Evolutionary conservation across 1,140 invertebrate genomes (phyloP), one percentile per base, ranked within the genome.

Genomic region (Ceratosolen solmsi): DNA sequence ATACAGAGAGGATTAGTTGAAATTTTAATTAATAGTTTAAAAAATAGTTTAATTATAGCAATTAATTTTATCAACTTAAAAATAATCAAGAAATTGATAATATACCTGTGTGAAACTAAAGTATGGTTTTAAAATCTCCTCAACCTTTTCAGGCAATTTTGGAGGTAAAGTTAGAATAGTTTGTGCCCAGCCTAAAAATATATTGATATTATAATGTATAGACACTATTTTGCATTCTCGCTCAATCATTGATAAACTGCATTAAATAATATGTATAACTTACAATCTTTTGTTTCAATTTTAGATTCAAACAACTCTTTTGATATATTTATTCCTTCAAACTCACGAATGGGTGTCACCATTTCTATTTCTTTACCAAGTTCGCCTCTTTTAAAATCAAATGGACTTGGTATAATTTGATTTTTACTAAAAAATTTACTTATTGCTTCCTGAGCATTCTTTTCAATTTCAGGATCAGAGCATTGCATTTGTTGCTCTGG

Each of bases 81-180:
- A 22, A 58, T 49, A 72, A 17, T 17, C n/a, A n/a, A n/a, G n/a
- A n/a, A n/a, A n/a, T n/a, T n/a, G n/a, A n/a, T n/a, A n/a, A 30
- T 77, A 74, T 81, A 94, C 93, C 92, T 94, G 91, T 77, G 90
- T 93, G 84, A 92, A 94, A 56, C 92, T 93, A 85, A 92, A 93
- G 86, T 93, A 95, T 76, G 93, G 93, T 87, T 93, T 92, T 38
- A 95, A 88, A 49, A 91, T 87, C 83, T 93, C 91, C 89, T 94
- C 94, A 20, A 95, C 85, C 86, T 94, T 90, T 79, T 89, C 85
- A 5, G 94, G 94, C 25, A 95, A 88, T 79, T 92, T 86, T 68
- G 92, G 87, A 74, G 94, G 93, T 78, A 94, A 84, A 65, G 93
- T 92, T 51, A 94, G 88, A 82, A 92, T 85, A 81, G 94, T 94